These are phyloP conservation scores for Phrynocephalus guinanensis DNA, from an alignment of 2,797 vertebrate species.

Conservation along the genomic window DNA sequence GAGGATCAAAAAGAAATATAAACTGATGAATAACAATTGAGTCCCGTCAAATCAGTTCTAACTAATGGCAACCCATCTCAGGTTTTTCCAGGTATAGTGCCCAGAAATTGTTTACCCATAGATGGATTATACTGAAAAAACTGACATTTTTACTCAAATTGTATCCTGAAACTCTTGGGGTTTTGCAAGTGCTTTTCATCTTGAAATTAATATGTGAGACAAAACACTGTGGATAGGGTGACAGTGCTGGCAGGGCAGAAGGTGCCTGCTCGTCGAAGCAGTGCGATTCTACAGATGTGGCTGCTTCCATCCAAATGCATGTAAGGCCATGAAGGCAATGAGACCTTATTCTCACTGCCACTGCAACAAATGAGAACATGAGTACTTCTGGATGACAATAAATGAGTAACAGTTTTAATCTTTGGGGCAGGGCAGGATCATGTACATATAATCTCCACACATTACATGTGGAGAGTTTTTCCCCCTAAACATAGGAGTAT, in stretches of 20 bases:
- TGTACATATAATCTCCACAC: not conserved
- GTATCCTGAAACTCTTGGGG: not conserved
- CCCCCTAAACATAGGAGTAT: too few species aligned
- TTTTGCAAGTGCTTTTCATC: not conserved
- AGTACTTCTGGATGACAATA: not conserved
- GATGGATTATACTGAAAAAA: not conserved
- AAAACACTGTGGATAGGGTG: not conserved
- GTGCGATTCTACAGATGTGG: not conserved
- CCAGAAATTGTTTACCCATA: not conserved
- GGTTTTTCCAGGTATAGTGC: too few species aligned
- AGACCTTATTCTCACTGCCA: not conserved
- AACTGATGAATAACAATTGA: too few species aligned
- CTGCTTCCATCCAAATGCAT: not conserved
- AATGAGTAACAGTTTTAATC: not conserved
- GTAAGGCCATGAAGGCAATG: not conserved
- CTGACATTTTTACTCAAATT: not conserved
- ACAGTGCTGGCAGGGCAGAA: not conserved
- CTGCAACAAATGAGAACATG: not conserved
- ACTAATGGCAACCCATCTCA: too few species aligned
- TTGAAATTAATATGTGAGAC: too few species aligned
- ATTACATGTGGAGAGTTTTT: not conserved
- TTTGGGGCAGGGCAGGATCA: too few species aligned
- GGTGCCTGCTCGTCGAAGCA: not conserved
- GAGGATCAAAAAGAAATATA: too few species aligned
- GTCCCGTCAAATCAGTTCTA: too few species aligned